These are phyloP conservation scores for Calcarius lapponicus DNA, from an alignment of 2,797 vertebrate genomes.

Conservation along the genomic window DNA sequence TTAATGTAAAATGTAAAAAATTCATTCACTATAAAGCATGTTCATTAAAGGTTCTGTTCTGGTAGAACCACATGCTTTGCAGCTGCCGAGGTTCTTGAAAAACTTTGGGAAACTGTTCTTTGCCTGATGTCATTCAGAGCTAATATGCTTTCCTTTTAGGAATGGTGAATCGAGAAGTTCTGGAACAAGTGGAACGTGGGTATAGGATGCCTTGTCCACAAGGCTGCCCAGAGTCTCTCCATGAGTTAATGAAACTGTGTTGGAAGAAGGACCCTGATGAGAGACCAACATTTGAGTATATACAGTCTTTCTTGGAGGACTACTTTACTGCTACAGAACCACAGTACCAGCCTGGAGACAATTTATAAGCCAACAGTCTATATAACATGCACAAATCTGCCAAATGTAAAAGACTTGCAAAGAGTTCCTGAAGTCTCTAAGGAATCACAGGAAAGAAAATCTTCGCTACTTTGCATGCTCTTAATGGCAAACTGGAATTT, in stretches of 20 bases:
- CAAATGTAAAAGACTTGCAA: constrained; percentile 75
- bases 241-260: constrained; percentile 94
- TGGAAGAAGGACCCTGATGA: constrained; percentile 98
- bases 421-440: constrained; percentile 67
- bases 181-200: constrained; percentile 95
- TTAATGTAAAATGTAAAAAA: not conserved
- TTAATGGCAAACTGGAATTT: constrained; percentile 81
- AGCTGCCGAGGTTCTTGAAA: not conserved
- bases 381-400: constrained; percentile 76
- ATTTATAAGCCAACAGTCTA: constrained; percentile 84
- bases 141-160: constrained; percentile 74
- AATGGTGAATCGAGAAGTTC: constrained; percentile 95
- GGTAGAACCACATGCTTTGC: not conserved
- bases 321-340: constrained; percentile 97
- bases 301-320: constrained; percentile 96
- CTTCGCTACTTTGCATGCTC: constrained; percentile 76
- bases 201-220: constrained; percentile 97
- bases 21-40: fast-evolving
- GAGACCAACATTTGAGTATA: constrained; percentile 95
- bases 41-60: not conserved
- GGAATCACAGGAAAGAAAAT: constrained; percentile 75
- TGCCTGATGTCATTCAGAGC: not conserved
- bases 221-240: constrained; percentile 92
- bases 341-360: constrained; percentile 95
- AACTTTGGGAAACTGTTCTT: not conserved